Evolutionary conservation across 2,797 vertebrate species (phyloP).

Genomic region (Chromis chromis): DNA sequence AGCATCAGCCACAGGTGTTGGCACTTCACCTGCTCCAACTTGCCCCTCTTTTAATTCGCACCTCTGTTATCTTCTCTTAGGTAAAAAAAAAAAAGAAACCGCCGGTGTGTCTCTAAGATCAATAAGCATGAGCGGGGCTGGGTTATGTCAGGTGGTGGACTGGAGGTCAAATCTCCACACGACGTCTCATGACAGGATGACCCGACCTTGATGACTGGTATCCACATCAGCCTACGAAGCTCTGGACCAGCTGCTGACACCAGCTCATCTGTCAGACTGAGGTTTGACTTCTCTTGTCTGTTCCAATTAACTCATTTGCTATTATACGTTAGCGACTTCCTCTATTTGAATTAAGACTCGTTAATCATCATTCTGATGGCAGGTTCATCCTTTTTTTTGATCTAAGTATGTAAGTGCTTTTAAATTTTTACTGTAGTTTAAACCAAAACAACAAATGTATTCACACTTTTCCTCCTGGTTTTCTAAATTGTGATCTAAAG

Average conservation of each 20-base stretch:
- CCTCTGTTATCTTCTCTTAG: slow-evolving; percentile 3
- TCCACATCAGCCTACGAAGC: slow-evolving; percentile 55
- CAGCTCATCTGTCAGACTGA: slow-evolving; percentile 49
- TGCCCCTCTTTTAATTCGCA: background rate
- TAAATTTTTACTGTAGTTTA: background rate
- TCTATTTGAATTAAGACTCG: slow-evolving; percentile 33
- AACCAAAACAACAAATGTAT: slow-evolving; percentile 6
- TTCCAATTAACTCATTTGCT: slow-evolving; percentile 39
- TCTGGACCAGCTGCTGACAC: slow-evolving; percentile 55
- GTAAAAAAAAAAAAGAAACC: slow-evolving; percentile 21
- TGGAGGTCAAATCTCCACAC: slow-evolving; percentile 43
- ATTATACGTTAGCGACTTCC: slow-evolving; percentile 21
- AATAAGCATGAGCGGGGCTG: slow-evolving; percentile 26
- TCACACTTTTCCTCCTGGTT: slow-evolving; percentile 12
- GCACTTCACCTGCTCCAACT: slow-evolving; percentile 4
- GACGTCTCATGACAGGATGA: slow-evolving; percentile 38
- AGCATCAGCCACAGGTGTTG: slow-evolving; percentile 5
- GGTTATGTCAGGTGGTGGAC: slow-evolving; percentile 43
- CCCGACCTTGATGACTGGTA: slow-evolving; percentile 54
- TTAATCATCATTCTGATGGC: slow-evolving; percentile 38
- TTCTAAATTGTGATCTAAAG: slow-evolving; percentile 6
- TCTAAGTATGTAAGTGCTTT: background rate
- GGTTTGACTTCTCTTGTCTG: slow-evolving; percentile 44
- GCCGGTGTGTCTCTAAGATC: slow-evolving; percentile 11
- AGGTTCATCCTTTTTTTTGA: slow-evolving; percentile 20